Conservation (phyloP, 2,797 vertebrate genomes). For the Hipposideros larvatus region DNA sequence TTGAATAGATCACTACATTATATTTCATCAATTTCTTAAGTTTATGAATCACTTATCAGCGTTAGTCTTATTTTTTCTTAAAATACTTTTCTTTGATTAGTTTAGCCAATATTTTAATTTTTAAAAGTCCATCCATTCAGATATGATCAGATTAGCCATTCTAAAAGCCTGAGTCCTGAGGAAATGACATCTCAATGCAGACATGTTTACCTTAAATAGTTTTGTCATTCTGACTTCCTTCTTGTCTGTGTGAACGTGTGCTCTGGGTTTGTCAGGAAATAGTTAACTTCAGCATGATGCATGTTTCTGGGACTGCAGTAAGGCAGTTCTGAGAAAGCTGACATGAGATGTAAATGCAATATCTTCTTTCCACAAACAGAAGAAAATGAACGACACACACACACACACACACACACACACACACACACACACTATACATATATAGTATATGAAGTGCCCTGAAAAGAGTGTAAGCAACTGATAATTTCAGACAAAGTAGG, state of each 20-base stretch:
- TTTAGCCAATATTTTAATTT: constrained; percentile 41
- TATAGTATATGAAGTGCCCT: constrained; percentile 44
- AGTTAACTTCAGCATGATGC: constrained; percentile 72
- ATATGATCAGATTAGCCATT: constrained; percentile 65
- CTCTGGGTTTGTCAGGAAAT: constrained; percentile 73
- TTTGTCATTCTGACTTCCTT: constrained; percentile 72
- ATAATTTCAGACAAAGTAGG: constrained; percentile 61
- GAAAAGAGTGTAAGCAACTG: constrained; percentile 75
- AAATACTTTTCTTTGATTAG: constrained; percentile 64
- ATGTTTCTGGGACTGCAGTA: neutral
- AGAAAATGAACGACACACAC: constrained; percentile 60
- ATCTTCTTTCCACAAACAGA: constrained; percentile 78
- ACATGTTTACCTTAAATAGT: constrained; percentile 63
- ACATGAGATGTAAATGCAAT: constrained; percentile 67
- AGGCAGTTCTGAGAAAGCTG: constrained; percentile 65
- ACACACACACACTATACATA: neutral
- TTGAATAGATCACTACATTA: constrained; percentile 74
- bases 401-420: neutral
- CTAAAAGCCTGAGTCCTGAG: constrained; percentile 14
- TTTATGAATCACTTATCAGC: constrained; percentile 78
- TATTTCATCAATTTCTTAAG: constrained; percentile 60
- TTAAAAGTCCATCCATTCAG: constrained; percentile 48
- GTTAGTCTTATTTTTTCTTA: constrained; percentile 67
- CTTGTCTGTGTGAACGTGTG: constrained; percentile 32
- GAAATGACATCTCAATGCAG: constrained; percentile 69